Evolutionary conservation across 92 coral and sea anemone genomes (phyloP).

Genomic region (Zoanthus gigantus): DNA sequence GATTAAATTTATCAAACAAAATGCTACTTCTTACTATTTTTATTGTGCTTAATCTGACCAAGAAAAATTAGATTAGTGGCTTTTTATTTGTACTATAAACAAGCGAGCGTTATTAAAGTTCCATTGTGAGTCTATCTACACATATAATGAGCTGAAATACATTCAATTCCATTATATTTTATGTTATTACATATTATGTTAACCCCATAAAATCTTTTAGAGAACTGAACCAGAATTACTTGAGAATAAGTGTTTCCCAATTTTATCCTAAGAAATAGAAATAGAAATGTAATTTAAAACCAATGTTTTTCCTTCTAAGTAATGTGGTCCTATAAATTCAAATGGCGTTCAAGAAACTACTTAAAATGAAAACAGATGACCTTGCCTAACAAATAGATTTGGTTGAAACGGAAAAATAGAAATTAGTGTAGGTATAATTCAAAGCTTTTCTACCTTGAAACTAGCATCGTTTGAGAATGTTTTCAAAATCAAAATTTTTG

Average conservation of each 20-base stretch:
- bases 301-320: background rate
- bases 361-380: conserved; percentile 23
- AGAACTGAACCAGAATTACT: background rate
- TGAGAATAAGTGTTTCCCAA: background rate
- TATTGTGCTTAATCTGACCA: background rate
- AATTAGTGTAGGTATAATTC: background rate
- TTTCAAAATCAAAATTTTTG: too few species aligned
- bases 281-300: conserved; percentile 47
- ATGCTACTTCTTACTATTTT: background rate
- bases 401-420: background rate
- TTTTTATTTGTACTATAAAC: conserved; percentile 7
- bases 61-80: conserved; percentile 6
- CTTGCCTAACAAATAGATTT: background rate
- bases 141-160: too few species aligned
- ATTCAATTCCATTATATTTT: too few species aligned
- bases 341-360: background rate
- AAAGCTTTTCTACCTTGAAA: background rate
- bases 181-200: too few species aligned
- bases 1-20: background rate
- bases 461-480: background rate
- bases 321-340: background rate
- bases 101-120: too few species aligned
- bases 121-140: too few species aligned
- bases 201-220: background rate
- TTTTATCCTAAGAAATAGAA: conserved; percentile 1